Evolutionary conservation across 2,113 vertebrate species (phyloP).

Genomic region (Xenopus laevis): DNA sequence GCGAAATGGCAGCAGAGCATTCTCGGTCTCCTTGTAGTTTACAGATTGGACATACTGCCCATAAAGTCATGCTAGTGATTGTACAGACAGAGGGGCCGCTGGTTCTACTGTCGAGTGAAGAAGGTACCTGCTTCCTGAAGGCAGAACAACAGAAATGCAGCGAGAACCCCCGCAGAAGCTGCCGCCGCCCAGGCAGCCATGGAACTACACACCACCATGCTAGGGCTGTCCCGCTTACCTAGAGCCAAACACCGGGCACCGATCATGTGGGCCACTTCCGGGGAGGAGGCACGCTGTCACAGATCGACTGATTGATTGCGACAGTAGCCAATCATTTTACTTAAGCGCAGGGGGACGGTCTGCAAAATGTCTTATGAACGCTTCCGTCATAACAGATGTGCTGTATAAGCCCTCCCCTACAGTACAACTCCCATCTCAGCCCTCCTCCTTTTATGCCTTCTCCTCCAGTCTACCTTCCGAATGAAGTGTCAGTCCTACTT

Average conservation of each 20-base stretch:
- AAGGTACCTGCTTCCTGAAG: constrained; percentile 33
- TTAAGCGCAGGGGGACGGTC: background rate
- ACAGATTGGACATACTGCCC: too few relatives aligned
- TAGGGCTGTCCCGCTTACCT: constrained; percentile 15
- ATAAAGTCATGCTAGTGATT: too few relatives aligned
- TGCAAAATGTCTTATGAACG: background rate
- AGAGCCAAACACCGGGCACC: background rate
- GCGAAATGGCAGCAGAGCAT: too few relatives aligned
- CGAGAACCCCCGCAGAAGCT: constrained; percentile 12
- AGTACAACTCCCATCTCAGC: too few relatives aligned
- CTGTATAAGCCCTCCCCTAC: too few relatives aligned
- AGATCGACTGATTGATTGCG: background rate
- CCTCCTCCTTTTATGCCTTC: too few relatives aligned
- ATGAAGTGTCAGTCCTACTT: too few relatives aligned
- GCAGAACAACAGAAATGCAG: constrained; percentile 15
- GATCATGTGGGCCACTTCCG: constrained; percentile 24
- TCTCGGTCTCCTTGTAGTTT: too few relatives aligned
- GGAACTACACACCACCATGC: constrained; percentile 1
- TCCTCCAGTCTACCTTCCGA: too few relatives aligned
- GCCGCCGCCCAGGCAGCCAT: background rate
- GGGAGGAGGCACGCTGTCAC: background rate
- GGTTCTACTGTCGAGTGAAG: too few relatives aligned
- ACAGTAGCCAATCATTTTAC: background rate
- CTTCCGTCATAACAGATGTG: too few relatives aligned
- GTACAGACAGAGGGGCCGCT: too few relatives aligned